phyloP scores from a whole-genome alignment of 2,113 vertebrate genomes.

The Hippolais icterina region DNA sequence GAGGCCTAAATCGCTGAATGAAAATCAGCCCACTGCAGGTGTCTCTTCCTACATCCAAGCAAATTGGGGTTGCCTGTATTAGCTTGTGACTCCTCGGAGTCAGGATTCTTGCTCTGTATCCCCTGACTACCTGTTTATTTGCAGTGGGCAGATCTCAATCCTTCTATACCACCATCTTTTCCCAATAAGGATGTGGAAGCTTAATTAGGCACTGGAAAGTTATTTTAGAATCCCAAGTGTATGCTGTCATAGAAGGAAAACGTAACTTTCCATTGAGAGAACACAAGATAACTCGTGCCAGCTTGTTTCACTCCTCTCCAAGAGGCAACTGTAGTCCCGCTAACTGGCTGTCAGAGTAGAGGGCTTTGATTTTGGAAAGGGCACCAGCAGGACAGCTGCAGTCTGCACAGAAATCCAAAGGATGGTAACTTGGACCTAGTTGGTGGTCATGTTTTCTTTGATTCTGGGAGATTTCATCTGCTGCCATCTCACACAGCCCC shows the following conservation, averaged over 20 bases:
- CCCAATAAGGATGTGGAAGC: constrained; percentile 39
- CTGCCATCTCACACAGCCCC: constrained; percentile 52
- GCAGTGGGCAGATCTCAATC: background rate
- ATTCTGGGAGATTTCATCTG: constrained; percentile 67
- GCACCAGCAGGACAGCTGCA: constrained; percentile 66
- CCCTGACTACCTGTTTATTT: background rate
- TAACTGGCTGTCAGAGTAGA: constrained; percentile 55
- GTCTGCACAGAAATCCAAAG: constrained; percentile 55
- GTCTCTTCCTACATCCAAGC: background rate
- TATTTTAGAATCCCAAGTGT: constrained; percentile 47
- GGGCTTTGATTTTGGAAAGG: constrained; percentile 67
- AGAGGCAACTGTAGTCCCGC: constrained; percentile 35
- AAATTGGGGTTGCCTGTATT: background rate
- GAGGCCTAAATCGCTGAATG: background rate
- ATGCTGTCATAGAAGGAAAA: constrained; percentile 55
- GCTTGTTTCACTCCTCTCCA: constrained; percentile 51
- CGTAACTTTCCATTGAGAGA: constrained; percentile 43
- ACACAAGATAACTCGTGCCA: background rate
- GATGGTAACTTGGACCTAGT: constrained; percentile 57
- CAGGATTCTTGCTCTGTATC: background rate
- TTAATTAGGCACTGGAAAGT: constrained; percentile 47
- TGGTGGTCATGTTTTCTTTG: constrained; percentile 70
- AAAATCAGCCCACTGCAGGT: background rate
- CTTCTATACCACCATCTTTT: constrained; percentile 5
- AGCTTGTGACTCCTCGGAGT: background rate